Base-by-base conservation (phyloP, 2,113 vertebrate genomes). In the Nothoprocta pentlandii region DNA sequence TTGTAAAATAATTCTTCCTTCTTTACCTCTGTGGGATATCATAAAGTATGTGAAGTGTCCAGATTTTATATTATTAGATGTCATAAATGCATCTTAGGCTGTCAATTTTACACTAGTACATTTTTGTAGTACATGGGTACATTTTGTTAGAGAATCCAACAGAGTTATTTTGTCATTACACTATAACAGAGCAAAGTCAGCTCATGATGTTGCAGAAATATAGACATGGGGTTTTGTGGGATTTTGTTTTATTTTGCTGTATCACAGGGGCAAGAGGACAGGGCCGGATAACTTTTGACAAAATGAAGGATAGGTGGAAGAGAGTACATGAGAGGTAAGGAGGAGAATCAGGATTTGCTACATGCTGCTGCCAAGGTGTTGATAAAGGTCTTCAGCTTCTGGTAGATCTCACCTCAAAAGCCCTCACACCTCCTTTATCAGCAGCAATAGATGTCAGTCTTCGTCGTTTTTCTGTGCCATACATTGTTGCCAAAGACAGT, bases 1-100 rank as follows among this genome's bases (percentile, higher is more conserved):
- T 44, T 78, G 90, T 93, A 85, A 95, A 95, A 95, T 94, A 94
- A 87, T 81, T 92, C 87, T 91, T 80, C 51, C 39, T 88, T 95
- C 41, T 87, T 80, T 77, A 66, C 71, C 69, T 85, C 91, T 77
- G 61, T 83, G 61, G 71, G 61, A 92, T 89, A 87, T 79, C 91
- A 93, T 93, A 94, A 95, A 95, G 30, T n/a, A 75, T 79, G 66
- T 68, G 91, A 94, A 87, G 39, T 84, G 92, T 84, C 94, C 92
- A 94, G 73, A 86, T 90, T 95, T 92, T 95, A 90, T 53, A 78
- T 64, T 64, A 93, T 85, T 71, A 91, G 47, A 85, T 85, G 78
- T 71, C 71, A 83, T 87, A 94, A 94, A 88, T 56, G 42, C 63
- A 81, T 92, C 80, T 80, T 61, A 86, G 64, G 14, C 85, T 94